Evolutionary conservation across 1,140 invertebrate species (phyloP).

Genomic region (Palaemon carinicauda): DNA sequence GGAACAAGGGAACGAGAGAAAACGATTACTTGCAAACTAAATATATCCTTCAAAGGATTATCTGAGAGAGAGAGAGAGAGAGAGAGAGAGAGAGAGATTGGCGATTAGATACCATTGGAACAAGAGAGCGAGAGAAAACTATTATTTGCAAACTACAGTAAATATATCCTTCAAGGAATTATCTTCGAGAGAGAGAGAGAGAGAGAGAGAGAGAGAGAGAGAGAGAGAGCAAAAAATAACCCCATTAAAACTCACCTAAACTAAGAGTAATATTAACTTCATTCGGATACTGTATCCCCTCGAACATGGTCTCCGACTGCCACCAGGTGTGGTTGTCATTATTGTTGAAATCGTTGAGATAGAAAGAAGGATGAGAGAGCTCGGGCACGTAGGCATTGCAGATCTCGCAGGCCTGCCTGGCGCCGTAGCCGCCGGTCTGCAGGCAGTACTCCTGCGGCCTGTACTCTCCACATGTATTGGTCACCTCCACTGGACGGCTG

Average conservation of each 20-base stretch:
- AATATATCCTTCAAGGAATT: no score
- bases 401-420: constrained; percentile 63
- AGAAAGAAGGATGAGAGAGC: constrained; percentile 77
- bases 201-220: background rate
- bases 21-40: no score
- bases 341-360: constrained; percentile 89
- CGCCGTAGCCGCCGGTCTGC: constrained; percentile 75
- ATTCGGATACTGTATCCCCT: constrained; percentile 88
- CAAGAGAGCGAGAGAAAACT: background rate
- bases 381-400: constrained; percentile 68
- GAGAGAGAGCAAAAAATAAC: background rate
- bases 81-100: no score
- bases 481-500: constrained; percentile 84
- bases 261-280: constrained; percentile 89
- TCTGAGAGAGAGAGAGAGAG: no score
- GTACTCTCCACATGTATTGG: constrained; percentile 92
- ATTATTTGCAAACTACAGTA: no score
- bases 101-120: no score
- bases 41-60: no score
- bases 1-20: no score
- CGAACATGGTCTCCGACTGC: constrained; percentile 97
- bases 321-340: constrained; percentile 95
- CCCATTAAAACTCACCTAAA: constrained; percentile 20
- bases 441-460: constrained; percentile 84
- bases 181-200: background rate